Evolutionary conservation across 2,113 vertebrate species (phyloP).

Genomic region (Pedetes capensis): DNA sequence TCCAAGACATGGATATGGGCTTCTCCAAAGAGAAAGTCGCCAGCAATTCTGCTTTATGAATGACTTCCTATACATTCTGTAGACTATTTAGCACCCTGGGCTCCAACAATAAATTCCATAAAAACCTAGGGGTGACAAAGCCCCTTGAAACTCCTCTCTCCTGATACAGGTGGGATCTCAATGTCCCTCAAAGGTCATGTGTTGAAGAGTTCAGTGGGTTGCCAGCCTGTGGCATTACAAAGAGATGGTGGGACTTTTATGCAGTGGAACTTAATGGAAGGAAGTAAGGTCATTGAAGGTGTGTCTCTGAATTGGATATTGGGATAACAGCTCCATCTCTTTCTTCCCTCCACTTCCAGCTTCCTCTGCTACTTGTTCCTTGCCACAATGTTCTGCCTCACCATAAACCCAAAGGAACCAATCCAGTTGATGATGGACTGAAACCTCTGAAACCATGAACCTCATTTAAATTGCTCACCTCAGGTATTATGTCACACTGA

Average conservation of each 20-base stretch:
- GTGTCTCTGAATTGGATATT: not conserved
- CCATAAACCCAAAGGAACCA: not conserved
- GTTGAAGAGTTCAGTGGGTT: not conserved
- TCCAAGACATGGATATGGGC: too few relatives aligned
- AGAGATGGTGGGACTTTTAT: not conserved
- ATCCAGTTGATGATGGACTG: not conserved
- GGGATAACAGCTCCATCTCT: rapidly evolving
- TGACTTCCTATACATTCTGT: not conserved
- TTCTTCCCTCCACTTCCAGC: not conserved
- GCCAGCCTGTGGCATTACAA: rapidly evolving
- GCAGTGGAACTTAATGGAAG: too few relatives aligned
- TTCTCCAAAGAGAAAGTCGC: too few relatives aligned
- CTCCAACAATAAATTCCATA: not conserved
- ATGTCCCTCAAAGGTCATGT: too few relatives aligned
- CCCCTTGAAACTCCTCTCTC: not conserved
- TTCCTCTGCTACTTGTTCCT: too few relatives aligned
- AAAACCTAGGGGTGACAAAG: not conserved
- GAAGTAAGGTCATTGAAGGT: not conserved
- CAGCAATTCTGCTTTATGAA: not conserved
- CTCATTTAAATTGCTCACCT: not conserved
- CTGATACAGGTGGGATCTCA: too few relatives aligned
- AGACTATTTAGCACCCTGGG: not conserved
- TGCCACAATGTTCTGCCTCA: too few relatives aligned
- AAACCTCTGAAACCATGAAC: not conserved
- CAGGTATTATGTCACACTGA: not conserved